phyloP scores from a whole-genome alignment of 2,888 invertebrate genomes.

The Spatulosminthurus flaviceps region DNA sequence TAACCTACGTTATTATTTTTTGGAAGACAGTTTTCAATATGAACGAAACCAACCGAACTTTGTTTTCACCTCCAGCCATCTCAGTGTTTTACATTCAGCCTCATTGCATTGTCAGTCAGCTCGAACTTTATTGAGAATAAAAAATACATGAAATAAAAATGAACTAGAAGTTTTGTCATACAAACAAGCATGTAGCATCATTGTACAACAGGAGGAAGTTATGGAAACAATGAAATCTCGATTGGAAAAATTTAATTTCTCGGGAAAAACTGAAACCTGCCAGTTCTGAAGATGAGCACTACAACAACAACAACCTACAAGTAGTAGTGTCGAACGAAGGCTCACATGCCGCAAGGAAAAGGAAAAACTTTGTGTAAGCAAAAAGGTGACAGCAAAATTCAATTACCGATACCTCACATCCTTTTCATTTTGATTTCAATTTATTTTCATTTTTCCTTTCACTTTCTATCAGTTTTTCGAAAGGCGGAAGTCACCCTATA shows the following conservation, averaged over 20 bases:
- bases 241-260: constrained; percentile 14
- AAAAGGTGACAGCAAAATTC: not conserved
- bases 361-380: not conserved
- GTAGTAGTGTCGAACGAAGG: too few species aligned
- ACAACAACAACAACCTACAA: too few species aligned
- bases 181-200: not conserved
- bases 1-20: too few species aligned
- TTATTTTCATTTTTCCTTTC: constrained; percentile 18
- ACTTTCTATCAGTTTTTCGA: constrained; percentile 13
- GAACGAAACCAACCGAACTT: too few species aligned
- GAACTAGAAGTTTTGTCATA: too few species aligned
- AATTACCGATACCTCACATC: not conserved
- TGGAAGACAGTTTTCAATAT: too few species aligned
- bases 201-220: not conserved
- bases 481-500: constrained; percentile 13
- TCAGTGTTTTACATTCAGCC: too few species aligned
- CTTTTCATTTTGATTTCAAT: constrained; percentile 14
- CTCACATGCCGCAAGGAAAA: not conserved
- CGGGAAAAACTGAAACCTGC: not conserved
- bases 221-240: not conserved
- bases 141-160: too few species aligned
- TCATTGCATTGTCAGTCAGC: too few species aligned
- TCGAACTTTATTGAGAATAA: too few species aligned
- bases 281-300: too few species aligned
- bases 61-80: too few species aligned